Conservation (phyloP, 1,140 invertebrate species). For the Hyles vespertilio region DNA sequence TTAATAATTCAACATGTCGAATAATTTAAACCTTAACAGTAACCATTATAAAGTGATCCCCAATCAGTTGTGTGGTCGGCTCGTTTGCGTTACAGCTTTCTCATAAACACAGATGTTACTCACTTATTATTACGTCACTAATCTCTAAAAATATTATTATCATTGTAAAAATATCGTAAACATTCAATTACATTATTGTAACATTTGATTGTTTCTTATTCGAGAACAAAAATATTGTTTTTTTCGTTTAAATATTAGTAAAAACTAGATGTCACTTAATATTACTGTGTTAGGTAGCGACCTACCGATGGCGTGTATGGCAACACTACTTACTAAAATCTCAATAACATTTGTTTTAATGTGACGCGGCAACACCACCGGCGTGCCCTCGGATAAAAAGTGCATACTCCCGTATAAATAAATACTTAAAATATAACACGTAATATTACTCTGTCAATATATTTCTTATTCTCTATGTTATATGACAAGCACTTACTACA, state of each 20-base stretch:
- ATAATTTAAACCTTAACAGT: constrained; percentile 71
- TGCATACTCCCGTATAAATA: constrained; percentile 55
- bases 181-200: constrained; percentile 66
- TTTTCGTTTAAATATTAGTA: constrained; percentile 62
- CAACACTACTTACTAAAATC: constrained; percentile 41
- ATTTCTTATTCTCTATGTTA: constrained; percentile 60
- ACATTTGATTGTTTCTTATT: constrained; percentile 50
- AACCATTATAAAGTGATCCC: constrained; percentile 69
- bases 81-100: constrained; percentile 27
- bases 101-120: constrained; percentile 52
- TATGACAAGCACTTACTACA: constrained; percentile 57
- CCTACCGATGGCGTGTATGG: constrained; percentile 42
- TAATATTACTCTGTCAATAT: constrained; percentile 60
- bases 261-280: constrained; percentile 61
- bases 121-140: constrained; percentile 46
- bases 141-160: constrained; percentile 52
- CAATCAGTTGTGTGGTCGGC: constrained; percentile 45
- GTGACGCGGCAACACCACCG: constrained; percentile 33
- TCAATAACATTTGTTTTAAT: constrained; percentile 19
- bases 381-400: constrained; percentile 31
- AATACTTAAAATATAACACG: constrained; percentile 64
- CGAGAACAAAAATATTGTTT: constrained; percentile 64
- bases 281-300: constrained; percentile 60
- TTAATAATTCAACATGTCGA: constrained; percentile 66
- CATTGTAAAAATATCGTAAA: constrained; percentile 70